phyloP scores from a whole-genome alignment of 2,888 invertebrate genomes.

The Globia sparganii region DNA sequence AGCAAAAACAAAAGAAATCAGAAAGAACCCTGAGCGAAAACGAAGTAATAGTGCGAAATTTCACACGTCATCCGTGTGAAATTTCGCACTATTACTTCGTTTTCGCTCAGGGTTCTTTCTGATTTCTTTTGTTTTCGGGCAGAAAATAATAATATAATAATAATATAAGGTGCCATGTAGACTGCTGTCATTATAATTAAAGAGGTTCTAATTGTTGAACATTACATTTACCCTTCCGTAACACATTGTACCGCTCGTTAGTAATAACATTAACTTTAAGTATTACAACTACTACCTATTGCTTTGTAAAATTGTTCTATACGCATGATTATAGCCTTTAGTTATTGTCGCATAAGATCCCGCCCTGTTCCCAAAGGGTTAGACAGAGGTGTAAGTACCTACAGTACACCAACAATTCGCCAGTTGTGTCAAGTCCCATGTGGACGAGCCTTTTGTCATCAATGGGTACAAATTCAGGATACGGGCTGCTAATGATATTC shows the following conservation, averaged over 20 bases:
- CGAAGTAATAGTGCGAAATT: too few species aligned
- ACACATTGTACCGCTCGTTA: conserved; percentile 45
- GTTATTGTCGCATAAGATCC: conserved; percentile 7
- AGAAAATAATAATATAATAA: too few species aligned
- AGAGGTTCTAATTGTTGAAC: conserved; percentile 40
- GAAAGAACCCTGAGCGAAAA: too few species aligned
- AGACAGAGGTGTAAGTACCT: too few species aligned
- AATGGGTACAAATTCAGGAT: not conserved
- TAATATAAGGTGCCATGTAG: not conserved
- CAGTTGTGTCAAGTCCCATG: too few species aligned
- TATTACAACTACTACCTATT: conserved; percentile 28
- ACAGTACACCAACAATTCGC: too few species aligned
- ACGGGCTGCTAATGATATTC: not conserved
- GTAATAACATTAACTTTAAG: conserved; percentile 49
- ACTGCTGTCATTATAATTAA: conserved; percentile 33
- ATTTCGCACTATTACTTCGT: too few species aligned
- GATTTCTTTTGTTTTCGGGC: too few species aligned
- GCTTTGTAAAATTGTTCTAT: conserved; percentile 37
- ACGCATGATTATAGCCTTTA: conserved; percentile 13
- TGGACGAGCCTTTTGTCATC: not conserved
- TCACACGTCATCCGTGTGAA: too few species aligned
- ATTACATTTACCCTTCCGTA: conserved; percentile 42
- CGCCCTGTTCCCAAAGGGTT: too few species aligned
- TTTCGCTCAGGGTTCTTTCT: too few species aligned
- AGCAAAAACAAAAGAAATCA: too few species aligned